Evolutionary conservation across 2,113 vertebrate genomes (phyloP).

Genomic region (Mormyrus iriodes): DNA sequence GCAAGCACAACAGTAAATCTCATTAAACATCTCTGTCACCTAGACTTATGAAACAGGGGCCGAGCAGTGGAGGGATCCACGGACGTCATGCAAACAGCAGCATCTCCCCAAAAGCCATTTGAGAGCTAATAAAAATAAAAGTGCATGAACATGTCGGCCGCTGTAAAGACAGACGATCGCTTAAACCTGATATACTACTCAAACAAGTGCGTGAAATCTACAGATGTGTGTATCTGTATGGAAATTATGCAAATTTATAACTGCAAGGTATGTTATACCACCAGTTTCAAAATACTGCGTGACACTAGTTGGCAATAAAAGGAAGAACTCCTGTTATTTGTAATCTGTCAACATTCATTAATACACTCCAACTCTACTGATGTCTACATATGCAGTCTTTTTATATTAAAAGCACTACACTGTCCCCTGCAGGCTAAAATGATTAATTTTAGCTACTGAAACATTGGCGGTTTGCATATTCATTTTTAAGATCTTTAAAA

Average conservation of each 20-base stretch:
- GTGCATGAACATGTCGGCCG: neutral
- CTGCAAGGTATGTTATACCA: too few species aligned
- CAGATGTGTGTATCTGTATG: neutral
- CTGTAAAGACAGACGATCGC: neutral
- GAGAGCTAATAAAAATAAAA: neutral
- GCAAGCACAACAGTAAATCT: constrained; percentile 17
- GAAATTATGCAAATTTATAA: neutral
- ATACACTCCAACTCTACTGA: neutral
- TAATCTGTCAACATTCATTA: neutral
- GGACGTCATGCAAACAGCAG: neutral
- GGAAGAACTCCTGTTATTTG: neutral
- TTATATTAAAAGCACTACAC: neutral
- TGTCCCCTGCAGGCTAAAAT: constrained; percentile 6
- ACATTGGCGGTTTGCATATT: neutral
- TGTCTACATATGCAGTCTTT: neutral
- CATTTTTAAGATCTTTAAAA: neutral
- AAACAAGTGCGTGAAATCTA: neutral
- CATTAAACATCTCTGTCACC: constrained; percentile 16
- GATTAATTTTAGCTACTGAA: neutral
- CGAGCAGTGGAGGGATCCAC: neutral
- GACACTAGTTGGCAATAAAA: neutral
- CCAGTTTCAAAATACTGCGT: neutral
- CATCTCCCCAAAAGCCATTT: neutral
- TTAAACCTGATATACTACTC: neutral
- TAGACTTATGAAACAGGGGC: neutral